A percentile compares a stretch with the other conserved stretches of the same genome.
Conservation (phyloP, 37 sponge, comb jelly and placozoan genomes). For the Aplysina aerophoba region DNA sequence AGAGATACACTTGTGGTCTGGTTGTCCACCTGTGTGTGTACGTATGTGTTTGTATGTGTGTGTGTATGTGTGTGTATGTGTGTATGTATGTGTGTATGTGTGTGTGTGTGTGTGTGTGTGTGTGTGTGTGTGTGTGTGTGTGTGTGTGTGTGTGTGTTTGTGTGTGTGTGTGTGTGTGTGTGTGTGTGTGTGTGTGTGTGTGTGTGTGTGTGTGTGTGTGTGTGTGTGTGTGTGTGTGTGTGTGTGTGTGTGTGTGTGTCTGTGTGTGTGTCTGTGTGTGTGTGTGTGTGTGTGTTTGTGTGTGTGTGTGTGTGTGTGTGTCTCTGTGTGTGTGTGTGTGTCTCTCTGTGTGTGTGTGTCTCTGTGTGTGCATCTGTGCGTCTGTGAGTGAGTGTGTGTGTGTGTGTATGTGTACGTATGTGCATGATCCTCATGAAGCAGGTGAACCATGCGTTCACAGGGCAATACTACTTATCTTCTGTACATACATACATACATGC, state of each 20-base stretch:
- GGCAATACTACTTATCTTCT: too few species aligned
- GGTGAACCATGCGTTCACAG: too few species aligned
- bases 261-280: too few species aligned
- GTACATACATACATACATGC: too few species aligned
- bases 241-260: too few species aligned
- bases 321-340: constrained; percentile 29
- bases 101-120: not conserved
- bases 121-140: constrained; percentile 30
- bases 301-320: constrained; percentile 15
- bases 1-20: too few species aligned
- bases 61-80: not conserved
- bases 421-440: too few species aligned
- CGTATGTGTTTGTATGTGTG: not conserved
- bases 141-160: too few species aligned
- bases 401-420: too few species aligned
- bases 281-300: constrained; percentile 18
- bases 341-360: constrained; percentile 17
- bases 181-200: not conserved
- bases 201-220: not conserved
- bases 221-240: constrained; percentile 24
- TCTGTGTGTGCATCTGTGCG: not conserved
- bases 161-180: too few species aligned
- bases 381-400: too few species aligned
- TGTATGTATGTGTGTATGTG: not conserved
- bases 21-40: not conserved